phyloP scores from a whole-genome alignment of 2,888 invertebrate species.

The Polymixis lichenea region DNA sequence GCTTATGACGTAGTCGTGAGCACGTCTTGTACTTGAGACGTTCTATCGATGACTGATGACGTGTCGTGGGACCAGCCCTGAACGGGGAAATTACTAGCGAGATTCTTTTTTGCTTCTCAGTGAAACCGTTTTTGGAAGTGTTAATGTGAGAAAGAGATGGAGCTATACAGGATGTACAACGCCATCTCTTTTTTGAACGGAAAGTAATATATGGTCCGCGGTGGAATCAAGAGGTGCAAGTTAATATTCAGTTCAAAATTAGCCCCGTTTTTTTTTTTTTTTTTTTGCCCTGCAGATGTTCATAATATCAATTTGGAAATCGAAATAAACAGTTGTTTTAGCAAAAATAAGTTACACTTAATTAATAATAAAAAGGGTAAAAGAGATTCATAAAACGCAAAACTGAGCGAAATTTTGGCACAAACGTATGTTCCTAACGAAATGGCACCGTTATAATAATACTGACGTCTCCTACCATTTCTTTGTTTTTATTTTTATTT shows the following conservation, averaged over 20 bases:
- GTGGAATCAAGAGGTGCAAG: constrained; percentile 2
- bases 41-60: constrained; percentile 14
- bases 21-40: constrained; percentile 20
- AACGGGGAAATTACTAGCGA: background rate
- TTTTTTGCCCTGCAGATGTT: background rate
- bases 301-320: constrained; percentile 9
- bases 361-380: constrained; percentile 24
- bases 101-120: background rate
- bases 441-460: constrained; percentile 74
- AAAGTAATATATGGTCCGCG: background rate
- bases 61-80: constrained; percentile 37
- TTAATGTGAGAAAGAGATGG: background rate
- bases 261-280: background rate
- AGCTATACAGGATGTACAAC: background rate
- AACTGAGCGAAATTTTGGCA: constrained; percentile 73
- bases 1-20: constrained; percentile 42
- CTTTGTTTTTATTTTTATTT: constrained; percentile 40
- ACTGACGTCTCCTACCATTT: constrained; percentile 68
- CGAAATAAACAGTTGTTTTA: constrained; percentile 23
- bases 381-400: constrained; percentile 39
- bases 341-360: constrained; percentile 22
- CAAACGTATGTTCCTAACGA: constrained; percentile 66
- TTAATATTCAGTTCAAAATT: background rate
- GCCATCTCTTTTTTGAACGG: background rate
- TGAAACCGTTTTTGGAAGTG: background rate